Conservation (phyloP, 2,888 invertebrate genomes). For the Tanaodytes sp. region DNA sequence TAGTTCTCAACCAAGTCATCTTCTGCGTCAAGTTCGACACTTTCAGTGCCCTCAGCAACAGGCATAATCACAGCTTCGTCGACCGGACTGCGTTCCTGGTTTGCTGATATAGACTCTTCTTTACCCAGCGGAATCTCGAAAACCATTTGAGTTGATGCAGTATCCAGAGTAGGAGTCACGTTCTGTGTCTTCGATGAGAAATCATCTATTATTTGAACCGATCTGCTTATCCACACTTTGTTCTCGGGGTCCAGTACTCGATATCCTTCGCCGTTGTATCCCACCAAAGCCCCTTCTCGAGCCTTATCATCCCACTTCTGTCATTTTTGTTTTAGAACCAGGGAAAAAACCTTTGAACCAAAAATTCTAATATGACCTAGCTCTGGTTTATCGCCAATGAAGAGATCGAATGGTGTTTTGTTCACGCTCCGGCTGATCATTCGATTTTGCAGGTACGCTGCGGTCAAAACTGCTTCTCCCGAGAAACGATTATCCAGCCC, state of each 20-base stretch:
- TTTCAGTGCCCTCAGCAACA: too few relatives aligned
- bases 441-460: conserved; percentile 31
- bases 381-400: conserved; percentile 37
- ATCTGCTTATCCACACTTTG: conserved; percentile 37
- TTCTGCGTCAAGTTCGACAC: too few relatives aligned
- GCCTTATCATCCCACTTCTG: conserved; percentile 34
- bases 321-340: conserved; percentile 29
- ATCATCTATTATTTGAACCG: conserved; percentile 30
- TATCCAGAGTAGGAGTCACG: too few relatives aligned
- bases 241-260: conserved; percentile 22
- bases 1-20: too few relatives aligned
- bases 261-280: conserved; percentile 37
- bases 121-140: too few relatives aligned
- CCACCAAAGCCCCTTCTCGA: conserved; percentile 24
- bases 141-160: too few relatives aligned
- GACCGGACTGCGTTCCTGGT: too few relatives aligned
- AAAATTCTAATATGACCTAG: conserved; percentile 21
- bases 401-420: conserved; percentile 32
- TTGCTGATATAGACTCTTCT: too few relatives aligned
- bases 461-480: conserved; percentile 42
- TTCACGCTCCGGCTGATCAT: conserved; percentile 4
- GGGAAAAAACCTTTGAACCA: conserved; percentile 27
- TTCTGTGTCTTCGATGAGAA: too few relatives aligned
- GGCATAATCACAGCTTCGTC: too few relatives aligned
- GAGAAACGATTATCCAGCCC: conserved; percentile 28